These are phyloP conservation scores for Nemotelus nigrinus DNA, from an alignment of 2,888 invertebrate genomes.

Conservation along the genomic window DNA sequence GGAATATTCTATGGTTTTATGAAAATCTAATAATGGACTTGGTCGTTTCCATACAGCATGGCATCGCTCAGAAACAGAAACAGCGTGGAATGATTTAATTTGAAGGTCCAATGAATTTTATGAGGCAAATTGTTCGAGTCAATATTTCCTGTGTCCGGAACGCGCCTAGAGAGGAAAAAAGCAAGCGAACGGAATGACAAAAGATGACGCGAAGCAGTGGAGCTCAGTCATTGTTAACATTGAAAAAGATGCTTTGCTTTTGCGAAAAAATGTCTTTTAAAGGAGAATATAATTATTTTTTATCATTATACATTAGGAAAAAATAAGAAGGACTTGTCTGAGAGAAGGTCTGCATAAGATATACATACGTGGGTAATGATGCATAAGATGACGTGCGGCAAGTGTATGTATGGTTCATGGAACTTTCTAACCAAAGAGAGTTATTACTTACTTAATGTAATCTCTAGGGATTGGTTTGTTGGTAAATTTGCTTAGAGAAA, in stretches of 20 bases:
- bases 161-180: no score
- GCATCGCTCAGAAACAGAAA: constrained; percentile 16
- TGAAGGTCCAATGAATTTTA: constrained; percentile 38
- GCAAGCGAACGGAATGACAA: no score
- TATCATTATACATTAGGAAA: not conserved
- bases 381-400: no score
- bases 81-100: constrained; percentile 25
- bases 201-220: no score
- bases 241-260: constrained; percentile 5
- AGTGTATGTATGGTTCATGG: no score
- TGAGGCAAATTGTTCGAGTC: constrained; percentile 31
- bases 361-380: no score
- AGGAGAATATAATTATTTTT: constrained; percentile 12
- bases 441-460: no score
- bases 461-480: no score
- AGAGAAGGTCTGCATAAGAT: no score
- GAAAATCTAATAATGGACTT: constrained; percentile 20
- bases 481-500: no score
- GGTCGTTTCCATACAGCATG: not conserved
- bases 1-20: constrained; percentile 3
- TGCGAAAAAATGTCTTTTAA: not conserved
- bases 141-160: constrained; percentile 13
- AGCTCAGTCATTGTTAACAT: not conserved
- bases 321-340: no score
- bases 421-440: no score